Percentiles rank a stretch among this genome's conserved stretches.
Evolutionary conservation across 1,140 invertebrate species (phyloP).

Genomic region (Limonius californicus): DNA sequence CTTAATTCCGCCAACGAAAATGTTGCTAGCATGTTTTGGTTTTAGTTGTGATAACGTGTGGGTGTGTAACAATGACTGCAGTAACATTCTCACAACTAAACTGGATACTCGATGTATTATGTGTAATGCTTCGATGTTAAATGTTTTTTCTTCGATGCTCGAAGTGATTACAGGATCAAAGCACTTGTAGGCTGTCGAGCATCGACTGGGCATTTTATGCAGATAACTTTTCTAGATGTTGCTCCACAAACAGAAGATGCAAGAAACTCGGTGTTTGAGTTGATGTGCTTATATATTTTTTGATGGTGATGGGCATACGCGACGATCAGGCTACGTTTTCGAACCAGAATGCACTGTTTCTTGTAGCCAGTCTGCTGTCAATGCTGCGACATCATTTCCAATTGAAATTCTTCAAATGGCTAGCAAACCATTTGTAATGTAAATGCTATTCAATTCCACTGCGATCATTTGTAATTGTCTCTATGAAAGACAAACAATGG

Average conservation of each 20-base stretch:
- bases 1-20: too few species aligned
- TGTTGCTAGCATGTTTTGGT: too few species aligned
- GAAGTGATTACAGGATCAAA: too few species aligned
- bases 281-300: constrained; percentile 8
- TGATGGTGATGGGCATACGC: constrained; percentile 32
- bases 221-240: constrained; percentile 35
- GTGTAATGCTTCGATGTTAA: constrained; percentile 2
- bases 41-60: too few species aligned
- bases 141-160: not conserved
- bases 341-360: constrained; percentile 32
- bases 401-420: too few species aligned
- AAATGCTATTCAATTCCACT: not conserved
- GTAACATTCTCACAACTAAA: not conserved
- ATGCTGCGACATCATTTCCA: constrained; percentile 16
- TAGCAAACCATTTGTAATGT: too few species aligned
- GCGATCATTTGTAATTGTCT: not conserved
- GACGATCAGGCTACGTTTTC: constrained; percentile 31
- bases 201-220: constrained; percentile 20
- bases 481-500: not conserved
- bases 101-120: not conserved
- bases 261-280: constrained; percentile 20
- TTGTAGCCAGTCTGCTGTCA: constrained; percentile 25
- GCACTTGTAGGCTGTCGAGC: not conserved
- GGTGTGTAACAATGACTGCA: too few species aligned
- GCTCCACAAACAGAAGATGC: constrained; percentile 29